These are phyloP conservation scores for Spinus olivaceus DNA, from an alignment of 2,797 vertebrate species.

Conservation along the genomic window DNA sequence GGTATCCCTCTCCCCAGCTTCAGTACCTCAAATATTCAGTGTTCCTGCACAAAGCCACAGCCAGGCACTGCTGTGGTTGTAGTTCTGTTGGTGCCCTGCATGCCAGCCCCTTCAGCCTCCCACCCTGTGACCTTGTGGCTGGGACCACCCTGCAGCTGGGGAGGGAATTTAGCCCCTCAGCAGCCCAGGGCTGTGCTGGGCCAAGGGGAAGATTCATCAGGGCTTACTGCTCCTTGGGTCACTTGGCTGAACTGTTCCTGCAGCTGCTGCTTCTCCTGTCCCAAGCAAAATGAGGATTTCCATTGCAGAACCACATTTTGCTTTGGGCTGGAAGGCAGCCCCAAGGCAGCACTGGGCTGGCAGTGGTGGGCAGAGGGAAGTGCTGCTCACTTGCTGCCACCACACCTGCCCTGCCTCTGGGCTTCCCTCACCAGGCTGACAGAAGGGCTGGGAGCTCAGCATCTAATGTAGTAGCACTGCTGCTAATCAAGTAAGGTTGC, in stretches of 20 bases:
- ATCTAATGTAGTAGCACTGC: background rate
- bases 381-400: background rate
- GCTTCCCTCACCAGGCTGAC: background rate
- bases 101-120: background rate
- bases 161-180: background rate
- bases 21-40: background rate
- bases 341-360: background rate
- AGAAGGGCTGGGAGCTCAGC: background rate
- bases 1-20: background rate
- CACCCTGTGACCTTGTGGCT: accelerated
- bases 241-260: background rate
- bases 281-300: background rate
- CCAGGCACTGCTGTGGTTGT: background rate
- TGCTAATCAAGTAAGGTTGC: background rate
- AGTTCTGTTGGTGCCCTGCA: background rate
- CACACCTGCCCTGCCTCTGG: accelerated
- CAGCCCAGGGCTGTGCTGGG: background rate
- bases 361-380: accelerated
- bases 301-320: background rate
- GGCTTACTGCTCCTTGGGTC: background rate
- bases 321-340: background rate
- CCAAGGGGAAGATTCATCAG: background rate
- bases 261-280: background rate
- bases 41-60: background rate
- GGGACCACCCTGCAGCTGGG: background rate